These are phyloP conservation scores for Lobophora halterata DNA, from an alignment of 2,888 invertebrate species.

Conservation along the genomic window DNA sequence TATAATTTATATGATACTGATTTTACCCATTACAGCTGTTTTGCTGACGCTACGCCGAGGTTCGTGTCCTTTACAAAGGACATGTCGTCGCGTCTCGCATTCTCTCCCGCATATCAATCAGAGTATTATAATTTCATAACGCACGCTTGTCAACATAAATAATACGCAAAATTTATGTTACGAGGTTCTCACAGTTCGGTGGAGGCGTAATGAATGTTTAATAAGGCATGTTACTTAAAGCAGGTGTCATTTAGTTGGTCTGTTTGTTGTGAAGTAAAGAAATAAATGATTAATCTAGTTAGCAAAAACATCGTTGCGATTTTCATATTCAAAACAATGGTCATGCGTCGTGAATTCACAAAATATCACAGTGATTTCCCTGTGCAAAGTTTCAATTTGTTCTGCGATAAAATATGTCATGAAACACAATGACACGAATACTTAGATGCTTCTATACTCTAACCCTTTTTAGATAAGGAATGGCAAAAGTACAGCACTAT, in stretches of 20 bases:
- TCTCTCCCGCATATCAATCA: conserved; percentile 65
- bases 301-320: too few relatives aligned
- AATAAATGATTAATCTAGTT: too few relatives aligned
- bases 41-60: conserved; percentile 34
- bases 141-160: conserved; percentile 76
- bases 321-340: too few relatives aligned
- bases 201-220: conserved; percentile 67
- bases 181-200: conserved; percentile 76
- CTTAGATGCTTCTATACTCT: too few relatives aligned
- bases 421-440: too few relatives aligned
- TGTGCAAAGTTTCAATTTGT: too few relatives aligned
- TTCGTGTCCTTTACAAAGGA: conserved; percentile 40
- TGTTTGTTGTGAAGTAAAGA: conserved; percentile 4
- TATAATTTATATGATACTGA: background rate
- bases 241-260: conserved; percentile 32
- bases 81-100: conserved; percentile 54
- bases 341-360: too few relatives aligned
- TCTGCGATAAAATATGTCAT: too few relatives aligned
- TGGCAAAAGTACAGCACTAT: conserved; percentile 19
- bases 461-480: conserved; percentile 16
- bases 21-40: background rate
- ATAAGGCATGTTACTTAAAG: conserved; percentile 50
- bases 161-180: conserved; percentile 81
- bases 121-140: conserved; percentile 78
- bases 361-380: too few relatives aligned